phyloP scores from a whole-genome alignment of 1,140 invertebrate species.

The Euwallacea fornicatus region DNA sequence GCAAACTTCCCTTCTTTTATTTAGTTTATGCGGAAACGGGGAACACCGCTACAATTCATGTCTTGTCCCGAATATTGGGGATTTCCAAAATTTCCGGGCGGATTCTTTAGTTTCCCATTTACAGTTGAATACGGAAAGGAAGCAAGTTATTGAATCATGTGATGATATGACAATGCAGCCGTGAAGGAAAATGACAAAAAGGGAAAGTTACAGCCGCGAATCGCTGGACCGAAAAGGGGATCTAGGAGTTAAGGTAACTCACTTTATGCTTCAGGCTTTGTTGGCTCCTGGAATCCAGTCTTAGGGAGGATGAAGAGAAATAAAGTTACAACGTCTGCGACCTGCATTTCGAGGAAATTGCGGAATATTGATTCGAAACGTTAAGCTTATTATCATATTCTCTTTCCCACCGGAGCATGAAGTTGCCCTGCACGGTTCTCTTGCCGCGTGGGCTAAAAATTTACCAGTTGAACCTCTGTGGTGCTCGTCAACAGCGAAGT shows the following conservation, averaged over 20 bases:
- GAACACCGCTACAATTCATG: slow-evolving; percentile 23
- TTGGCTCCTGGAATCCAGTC: too few relatives aligned
- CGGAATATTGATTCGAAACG: too few relatives aligned
- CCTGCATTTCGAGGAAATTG: too few relatives aligned
- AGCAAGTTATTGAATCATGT: slow-evolving; percentile 33
- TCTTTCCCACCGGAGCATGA: too few relatives aligned
- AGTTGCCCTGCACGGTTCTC: too few relatives aligned
- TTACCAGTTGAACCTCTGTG: too few relatives aligned
- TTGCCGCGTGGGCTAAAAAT: too few relatives aligned
- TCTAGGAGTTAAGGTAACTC: neutral
- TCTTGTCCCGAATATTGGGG: slow-evolving; percentile 14
- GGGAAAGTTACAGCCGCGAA: slow-evolving; percentile 19
- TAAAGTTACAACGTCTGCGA: too few relatives aligned
- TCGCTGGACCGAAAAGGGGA: slow-evolving; percentile 8
- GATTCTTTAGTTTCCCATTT: slow-evolving; percentile 27
- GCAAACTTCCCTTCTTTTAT: neutral
- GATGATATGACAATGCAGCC: slow-evolving; percentile 27
- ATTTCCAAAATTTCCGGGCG: slow-evolving; percentile 13
- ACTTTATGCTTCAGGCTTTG: too few relatives aligned
- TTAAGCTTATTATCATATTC: too few relatives aligned
- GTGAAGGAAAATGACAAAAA: slow-evolving; percentile 25
- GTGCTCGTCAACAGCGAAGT: too few relatives aligned
- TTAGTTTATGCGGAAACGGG: slow-evolving; percentile 18
- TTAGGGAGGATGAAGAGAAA: too few relatives aligned
- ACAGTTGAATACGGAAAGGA: slow-evolving; percentile 26